Evolutionary conservation across 2,888 invertebrate genomes (phyloP), one percentile per base, ranked within the genome.

Genomic region (Cataglyphis altisquamis): DNA sequence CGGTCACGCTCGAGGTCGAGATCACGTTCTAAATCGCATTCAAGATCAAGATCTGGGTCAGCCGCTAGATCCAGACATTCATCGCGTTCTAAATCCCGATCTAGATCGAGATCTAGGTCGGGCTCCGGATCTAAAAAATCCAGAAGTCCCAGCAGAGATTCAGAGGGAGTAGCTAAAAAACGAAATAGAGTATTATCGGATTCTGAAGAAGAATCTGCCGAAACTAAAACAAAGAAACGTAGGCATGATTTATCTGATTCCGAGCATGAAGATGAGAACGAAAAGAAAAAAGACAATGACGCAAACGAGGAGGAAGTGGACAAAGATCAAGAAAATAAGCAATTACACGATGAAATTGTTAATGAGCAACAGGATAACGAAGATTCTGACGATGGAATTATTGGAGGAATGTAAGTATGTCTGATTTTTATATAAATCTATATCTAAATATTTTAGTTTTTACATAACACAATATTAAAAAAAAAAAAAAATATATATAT

Each of bases 331-430:
- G 90, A 87, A 48, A 95, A 95, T 9, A 96, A 96, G 89, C 96
- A 96, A 21, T 96, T 96, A 48, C 96, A 96, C 88, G 96, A 96
- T 0, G 96, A 25, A 45, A 15, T 18, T 0, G 32, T n/a, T n/a
- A 73, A 57, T 66, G 86, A 66, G 0, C 85, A 84, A 86, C 78
- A 95, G 73, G 96, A 90, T 29, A 88, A 96, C 0, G 96, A 96
- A 83, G 97, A 97, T 92, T 95, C 96, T 1, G 96, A 96, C 90
- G 96, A 96, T 85, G 96, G 96, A 83, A 95, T 96, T 66, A 95
- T 95, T 32, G 84, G 86, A 45, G 91, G 91, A 84, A 82, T 90
- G 92, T 92, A 86, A 91, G 92, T 86, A 82, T 21, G 6, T 6
- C 6, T 6, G 55, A 2, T 39, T 39, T 39, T 75, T 72, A 39